These are phyloP conservation scores for Eptatretus burgeri DNA, from an alignment of 2,113 vertebrate species.

Conservation along the genomic window DNA sequence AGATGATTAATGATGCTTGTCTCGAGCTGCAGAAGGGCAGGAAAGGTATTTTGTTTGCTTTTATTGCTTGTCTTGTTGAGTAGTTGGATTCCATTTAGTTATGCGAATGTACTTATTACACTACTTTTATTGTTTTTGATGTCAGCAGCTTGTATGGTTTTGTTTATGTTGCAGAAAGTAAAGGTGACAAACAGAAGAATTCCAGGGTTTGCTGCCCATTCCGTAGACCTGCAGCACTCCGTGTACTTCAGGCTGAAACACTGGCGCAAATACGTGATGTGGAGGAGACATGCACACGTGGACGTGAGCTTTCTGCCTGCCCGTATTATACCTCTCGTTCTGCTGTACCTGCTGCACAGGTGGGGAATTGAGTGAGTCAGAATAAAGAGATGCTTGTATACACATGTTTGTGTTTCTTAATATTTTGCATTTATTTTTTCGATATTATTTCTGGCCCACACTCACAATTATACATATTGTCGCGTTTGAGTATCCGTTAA, in stretches of 20 bases:
- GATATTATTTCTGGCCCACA: no score
- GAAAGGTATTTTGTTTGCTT: slow-evolving; percentile 18
- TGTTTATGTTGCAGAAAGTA: no score
- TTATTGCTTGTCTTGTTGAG: no score
- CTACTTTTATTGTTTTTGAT: no score
- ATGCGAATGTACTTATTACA: no score
- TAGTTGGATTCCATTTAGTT: no score
- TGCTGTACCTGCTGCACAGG: slow-evolving; percentile 45
- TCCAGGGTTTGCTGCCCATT: slow-evolving; percentile 23
- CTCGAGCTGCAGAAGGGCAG: slow-evolving; percentile 72
- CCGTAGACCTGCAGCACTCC: slow-evolving; percentile 30
- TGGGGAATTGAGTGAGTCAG: slow-evolving; percentile 8
- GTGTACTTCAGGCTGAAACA: slow-evolving; percentile 37
- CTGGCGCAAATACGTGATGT: slow-evolving; percentile 46
- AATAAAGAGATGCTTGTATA: not conserved
- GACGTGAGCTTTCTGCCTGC: slow-evolving; percentile 32
- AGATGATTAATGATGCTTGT: slow-evolving; percentile 69
- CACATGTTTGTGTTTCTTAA: no score
- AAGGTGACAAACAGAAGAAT: no score
- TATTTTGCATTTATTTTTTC: no score
- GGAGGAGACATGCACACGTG: slow-evolving; percentile 43
- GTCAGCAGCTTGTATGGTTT: no score
- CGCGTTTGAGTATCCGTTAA: no score
- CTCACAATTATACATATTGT: no score
- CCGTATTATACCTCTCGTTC: slow-evolving; percentile 60